Conservation (phyloP, 2,797 vertebrate genomes). For the Manis crassicaudata region DNA sequence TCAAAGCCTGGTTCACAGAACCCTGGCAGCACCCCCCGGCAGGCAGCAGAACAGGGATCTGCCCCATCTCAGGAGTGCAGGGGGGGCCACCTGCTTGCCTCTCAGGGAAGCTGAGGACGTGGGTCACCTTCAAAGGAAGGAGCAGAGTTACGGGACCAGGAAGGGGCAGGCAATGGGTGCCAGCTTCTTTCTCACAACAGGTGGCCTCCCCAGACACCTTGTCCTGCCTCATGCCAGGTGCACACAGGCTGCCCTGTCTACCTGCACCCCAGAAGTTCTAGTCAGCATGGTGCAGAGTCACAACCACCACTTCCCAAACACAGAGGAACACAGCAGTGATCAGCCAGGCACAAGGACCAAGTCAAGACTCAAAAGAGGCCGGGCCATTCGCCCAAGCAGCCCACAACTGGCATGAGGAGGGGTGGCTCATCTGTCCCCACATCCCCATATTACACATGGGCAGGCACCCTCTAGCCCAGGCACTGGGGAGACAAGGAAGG, state of each 20-base stretch:
- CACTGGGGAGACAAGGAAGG: background rate
- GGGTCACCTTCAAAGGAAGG: background rate
- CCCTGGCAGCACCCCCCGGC: background rate
- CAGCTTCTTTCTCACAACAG: too few species aligned
- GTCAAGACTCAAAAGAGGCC: rapidly evolving
- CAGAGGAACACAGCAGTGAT: background rate
- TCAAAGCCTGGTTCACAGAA: rapidly evolving
- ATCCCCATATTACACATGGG: rapidly evolving
- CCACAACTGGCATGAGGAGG: too few species aligned
- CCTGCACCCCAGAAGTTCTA: background rate
- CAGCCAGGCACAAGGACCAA: rapidly evolving
- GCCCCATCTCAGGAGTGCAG: background rate
- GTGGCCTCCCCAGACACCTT: background rate
- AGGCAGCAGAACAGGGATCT: background rate
- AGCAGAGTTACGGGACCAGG: background rate
- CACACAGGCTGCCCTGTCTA: background rate
- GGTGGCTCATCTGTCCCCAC: rapidly evolving
- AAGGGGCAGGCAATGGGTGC: rapidly evolving
- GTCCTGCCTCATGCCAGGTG: background rate
- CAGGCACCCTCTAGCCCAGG: background rate
- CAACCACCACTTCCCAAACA: background rate
- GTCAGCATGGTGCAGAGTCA: too few species aligned
- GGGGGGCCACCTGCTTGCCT: background rate
- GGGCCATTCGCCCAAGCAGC: background rate
- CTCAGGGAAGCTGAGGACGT: background rate